A percentile compares a stretch with the other conserved stretches of the same genome.
Evolutionary conservation across 30 jellyfish, hydroid and myxozoan species (phyloP).

Genomic region (Pelagia noctiluca): DNA sequence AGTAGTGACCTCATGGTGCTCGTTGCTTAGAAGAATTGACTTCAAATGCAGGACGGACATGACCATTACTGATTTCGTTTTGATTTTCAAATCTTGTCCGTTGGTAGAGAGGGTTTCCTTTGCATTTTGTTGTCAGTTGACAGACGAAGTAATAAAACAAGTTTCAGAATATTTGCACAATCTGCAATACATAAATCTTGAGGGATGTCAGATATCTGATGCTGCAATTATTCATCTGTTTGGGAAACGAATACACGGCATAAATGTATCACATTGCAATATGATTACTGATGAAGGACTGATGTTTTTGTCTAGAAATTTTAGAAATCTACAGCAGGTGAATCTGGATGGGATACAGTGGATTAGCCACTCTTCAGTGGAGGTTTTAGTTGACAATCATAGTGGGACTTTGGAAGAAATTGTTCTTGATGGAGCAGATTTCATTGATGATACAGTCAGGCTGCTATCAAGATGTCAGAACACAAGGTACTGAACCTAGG

Average conservation of each 20-base stretch:
- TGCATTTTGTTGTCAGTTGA: constrained; percentile 80
- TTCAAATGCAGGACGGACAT: constrained; percentile 66
- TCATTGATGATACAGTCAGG: constrained; percentile 62
- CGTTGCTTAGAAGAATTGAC: constrained; percentile 56
- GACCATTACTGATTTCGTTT: constrained; percentile 32
- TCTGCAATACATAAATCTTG: constrained; percentile 58
- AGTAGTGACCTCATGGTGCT: constrained; percentile 84
- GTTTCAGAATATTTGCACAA: constrained; percentile 35
- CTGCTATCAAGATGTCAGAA: constrained; percentile 61
- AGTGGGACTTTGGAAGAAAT: constrained; percentile 46
- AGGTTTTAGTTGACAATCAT: constrained; percentile 62
- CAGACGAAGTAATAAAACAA: constrained; percentile 51
- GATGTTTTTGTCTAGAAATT: constrained; percentile 71
- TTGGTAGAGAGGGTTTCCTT: constrained; percentile 64
- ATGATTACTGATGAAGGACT: constrained; percentile 86
- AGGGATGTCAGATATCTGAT: constrained; percentile 81
- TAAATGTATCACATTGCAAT: constrained; percentile 78
- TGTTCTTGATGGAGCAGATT: constrained; percentile 87
- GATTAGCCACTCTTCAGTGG: constrained; percentile 73
- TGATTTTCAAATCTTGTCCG: constrained; percentile 65
- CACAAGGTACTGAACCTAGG: constrained; percentile 47
- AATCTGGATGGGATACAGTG: constrained; percentile 93
- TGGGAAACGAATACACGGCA: constrained; percentile 69
- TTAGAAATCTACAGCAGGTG: constrained; percentile 38
- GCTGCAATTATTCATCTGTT: constrained; percentile 58